phyloP scores from a whole-genome alignment of 2,797 vertebrate genomes.

The Pangasius macronema region DNA sequence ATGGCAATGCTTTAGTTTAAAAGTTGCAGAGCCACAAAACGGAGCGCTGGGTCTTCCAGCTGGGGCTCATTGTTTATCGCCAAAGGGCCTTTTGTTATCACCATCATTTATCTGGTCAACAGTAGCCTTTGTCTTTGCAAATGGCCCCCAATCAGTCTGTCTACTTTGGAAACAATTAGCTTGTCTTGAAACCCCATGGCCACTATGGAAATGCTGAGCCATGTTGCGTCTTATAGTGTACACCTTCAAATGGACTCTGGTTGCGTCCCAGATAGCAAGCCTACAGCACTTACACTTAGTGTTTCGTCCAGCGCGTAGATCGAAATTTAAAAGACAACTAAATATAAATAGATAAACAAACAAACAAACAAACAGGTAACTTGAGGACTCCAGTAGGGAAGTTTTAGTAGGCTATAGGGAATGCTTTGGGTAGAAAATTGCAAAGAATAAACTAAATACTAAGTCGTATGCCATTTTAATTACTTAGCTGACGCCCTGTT shows the following conservation, averaged over 20 bases:
- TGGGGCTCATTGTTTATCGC: slow-evolving; percentile 68
- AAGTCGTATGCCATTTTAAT: neutral
- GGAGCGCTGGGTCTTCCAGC: slow-evolving; percentile 53
- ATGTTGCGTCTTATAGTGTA: slow-evolving; percentile 78
- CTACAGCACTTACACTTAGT: neutral
- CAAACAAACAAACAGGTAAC: neutral
- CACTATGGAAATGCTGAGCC: slow-evolving; percentile 85
- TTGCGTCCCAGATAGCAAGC: neutral
- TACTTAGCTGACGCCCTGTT: slow-evolving; percentile 8
- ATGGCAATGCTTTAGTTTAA: slow-evolving; percentile 57
- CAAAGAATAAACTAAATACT: slow-evolving; percentile 5
- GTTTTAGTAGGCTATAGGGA: neutral
- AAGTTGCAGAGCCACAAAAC: slow-evolving; percentile 57
- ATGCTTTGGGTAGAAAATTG: neutral
- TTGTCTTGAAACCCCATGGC: slow-evolving; percentile 81
- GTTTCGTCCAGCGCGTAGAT: neutral
- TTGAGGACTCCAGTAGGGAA: neutral
- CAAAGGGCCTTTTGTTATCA: slow-evolving; percentile 84
- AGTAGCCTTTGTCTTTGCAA: slow-evolving; percentile 94
- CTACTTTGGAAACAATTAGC: slow-evolving; percentile 90
- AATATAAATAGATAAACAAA: neutral
- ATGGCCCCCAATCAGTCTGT: slow-evolving; percentile 93
- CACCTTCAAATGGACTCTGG: slow-evolving; percentile 73
- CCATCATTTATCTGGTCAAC: slow-evolving; percentile 91
- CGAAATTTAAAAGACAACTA: neutral